Conservation (phyloP, 1,140 invertebrate genomes). For the Asbolus verrucosus region DNA sequence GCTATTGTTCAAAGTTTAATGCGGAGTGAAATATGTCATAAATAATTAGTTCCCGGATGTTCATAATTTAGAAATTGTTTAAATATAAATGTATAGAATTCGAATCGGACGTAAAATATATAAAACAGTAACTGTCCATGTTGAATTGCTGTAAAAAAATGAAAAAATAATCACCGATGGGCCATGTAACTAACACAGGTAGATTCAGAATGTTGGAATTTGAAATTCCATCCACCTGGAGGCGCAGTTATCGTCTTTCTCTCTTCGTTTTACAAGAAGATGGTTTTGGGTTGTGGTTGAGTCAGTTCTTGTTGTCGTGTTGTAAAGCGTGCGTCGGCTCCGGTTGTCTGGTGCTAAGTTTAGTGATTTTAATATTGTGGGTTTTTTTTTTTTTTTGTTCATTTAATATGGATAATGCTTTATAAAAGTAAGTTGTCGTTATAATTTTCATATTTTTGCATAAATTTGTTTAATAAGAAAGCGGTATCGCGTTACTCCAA, state of each 20-base stretch:
- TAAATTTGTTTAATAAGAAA: constrained; percentile 40
- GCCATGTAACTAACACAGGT: constrained; percentile 22
- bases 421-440: constrained; percentile 43
- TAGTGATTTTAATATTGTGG: constrained; percentile 33
- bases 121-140: no score
- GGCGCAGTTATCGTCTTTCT: constrained; percentile 42
- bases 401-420: constrained; percentile 42
- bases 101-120: no score
- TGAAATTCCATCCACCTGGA: constrained; percentile 44
- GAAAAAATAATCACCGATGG: constrained; percentile 2
- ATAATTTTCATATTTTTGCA: constrained; percentile 44
- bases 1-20: neutral
- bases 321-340: constrained; percentile 10
- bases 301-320: constrained; percentile 39
- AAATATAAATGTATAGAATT: no score
- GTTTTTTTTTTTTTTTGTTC: constrained; percentile 35
- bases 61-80: no score
- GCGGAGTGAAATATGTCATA: neutral
- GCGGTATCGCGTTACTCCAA: constrained; percentile 35
- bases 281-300: constrained; percentile 20
- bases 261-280: constrained; percentile 38
- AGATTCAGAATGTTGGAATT: constrained; percentile 37
- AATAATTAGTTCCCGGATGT: no score
- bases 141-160: neutral
- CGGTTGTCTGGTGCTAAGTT: constrained; percentile 26